Base-by-base conservation (phyloP, 2,888 invertebrate species). In the Agriotes lineatus region DNA sequence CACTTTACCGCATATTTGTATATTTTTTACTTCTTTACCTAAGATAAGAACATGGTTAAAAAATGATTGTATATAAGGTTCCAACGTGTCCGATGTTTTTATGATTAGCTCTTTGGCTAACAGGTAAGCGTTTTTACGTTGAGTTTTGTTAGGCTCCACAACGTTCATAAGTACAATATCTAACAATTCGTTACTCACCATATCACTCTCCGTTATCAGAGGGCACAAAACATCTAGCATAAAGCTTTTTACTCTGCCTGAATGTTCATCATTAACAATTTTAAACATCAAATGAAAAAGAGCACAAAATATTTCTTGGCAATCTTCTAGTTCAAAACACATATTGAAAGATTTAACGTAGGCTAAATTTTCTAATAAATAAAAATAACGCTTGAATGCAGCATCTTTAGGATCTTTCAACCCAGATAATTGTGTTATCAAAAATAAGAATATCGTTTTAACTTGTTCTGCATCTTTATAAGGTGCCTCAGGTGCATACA, bases 301-400 rank as follows among this genome's bases (percentile, higher is more conserved):
- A 10, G 93, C 93, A 81, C 96, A 95, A 86, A 98, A 97, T 78
- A 99, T 96, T 84, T 97, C 96, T 84, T 97, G 97, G 78, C 96
- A 96, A 85, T 98, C 97, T 83, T 98, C 98, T 67, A 99, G 86
- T 83, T 99, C 98, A 82, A 98, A 96, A 84, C 97, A 98, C 93
- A 99, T 98, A 85, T 98, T 98, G 85, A 99, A 98, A 0, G 97
- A 96, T 85, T 99, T 99, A 35, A 98, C 97, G 84, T 96, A 97
- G 0, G 97, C 97, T 77, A 99, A 87, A 85, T 98, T 99, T 86
- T 99, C 98, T 65, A 99, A 86, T 56, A 99, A 88, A 84, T 99
- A 99, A 86, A 98, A 98, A 85, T 98, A 98, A 75, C 97, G 90
- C 84, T 98, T 98, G 85, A 98, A 99, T 1, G 97, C 96, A 2